Percentiles rank a stretch among this genome's conserved stretches.
Evolutionary conservation across 2,113 vertebrate genomes (phyloP).

Genomic region (Haemorhous mexicanus): DNA sequence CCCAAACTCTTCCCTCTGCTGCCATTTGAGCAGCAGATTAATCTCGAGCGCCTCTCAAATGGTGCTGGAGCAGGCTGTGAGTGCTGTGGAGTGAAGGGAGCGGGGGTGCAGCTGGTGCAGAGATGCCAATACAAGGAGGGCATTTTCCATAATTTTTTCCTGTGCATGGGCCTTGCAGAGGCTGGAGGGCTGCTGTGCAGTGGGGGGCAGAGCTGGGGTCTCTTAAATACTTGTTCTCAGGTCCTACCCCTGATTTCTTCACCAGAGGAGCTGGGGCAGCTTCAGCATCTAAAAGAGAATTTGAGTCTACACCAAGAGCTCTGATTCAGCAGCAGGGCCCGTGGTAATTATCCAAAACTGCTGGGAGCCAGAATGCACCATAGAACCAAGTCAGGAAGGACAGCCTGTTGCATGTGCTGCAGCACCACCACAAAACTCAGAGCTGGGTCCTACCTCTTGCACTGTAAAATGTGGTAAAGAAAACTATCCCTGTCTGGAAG

Average conservation of each 20-base stretch:
- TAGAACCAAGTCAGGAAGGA: not conserved
- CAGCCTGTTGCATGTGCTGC: not conserved
- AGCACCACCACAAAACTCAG: not conserved
- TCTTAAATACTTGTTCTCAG: not conserved
- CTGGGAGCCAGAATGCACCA: not conserved
- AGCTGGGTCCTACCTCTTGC: not conserved
- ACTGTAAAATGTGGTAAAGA: not conserved
- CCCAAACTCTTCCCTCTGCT: not conserved
- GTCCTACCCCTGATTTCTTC: not conserved
- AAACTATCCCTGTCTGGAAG: not conserved
- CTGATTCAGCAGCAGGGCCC: not conserved
- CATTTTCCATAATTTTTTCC: not conserved
- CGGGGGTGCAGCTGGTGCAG: not conserved
- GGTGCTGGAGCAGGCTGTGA: not conserved
- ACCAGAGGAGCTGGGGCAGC: not conserved
- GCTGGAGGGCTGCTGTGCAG: not conserved
- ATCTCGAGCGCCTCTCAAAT: not conserved
- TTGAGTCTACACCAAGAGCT: not conserved
- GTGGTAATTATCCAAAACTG: not conserved
- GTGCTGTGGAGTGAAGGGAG: not conserved
- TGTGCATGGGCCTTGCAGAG: not conserved
- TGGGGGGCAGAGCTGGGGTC: not conserved
- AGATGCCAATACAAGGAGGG: accelerated
- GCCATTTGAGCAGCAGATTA: not conserved
- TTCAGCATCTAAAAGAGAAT: not conserved